phyloP scores from a whole-genome alignment of 2,888 invertebrate species.

The Zaprionus bogoriensis region DNA sequence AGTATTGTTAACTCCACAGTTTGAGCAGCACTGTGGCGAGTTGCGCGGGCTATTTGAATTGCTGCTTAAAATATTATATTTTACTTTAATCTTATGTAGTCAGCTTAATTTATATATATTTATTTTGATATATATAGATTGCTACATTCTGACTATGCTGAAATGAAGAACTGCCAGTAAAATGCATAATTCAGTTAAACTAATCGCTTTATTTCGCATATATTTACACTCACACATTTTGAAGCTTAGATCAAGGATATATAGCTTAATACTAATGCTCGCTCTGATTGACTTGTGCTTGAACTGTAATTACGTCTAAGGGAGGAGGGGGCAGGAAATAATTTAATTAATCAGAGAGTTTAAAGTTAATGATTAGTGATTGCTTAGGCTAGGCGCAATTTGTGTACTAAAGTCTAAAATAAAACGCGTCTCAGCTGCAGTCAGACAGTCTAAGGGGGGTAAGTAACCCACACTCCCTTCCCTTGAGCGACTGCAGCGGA shows the following conservation, averaged over 20 bases:
- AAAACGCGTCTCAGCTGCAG: slow-evolving; percentile 72
- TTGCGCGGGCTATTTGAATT: background rate
- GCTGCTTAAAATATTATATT: background rate
- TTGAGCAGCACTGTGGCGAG: slow-evolving; percentile 13
- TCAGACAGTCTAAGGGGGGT: slow-evolving; percentile 13
- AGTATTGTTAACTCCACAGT: slow-evolving; percentile 20
- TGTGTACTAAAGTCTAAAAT: no score
- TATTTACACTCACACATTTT: slow-evolving; percentile 47
- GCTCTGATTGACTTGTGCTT: slow-evolving; percentile 39
- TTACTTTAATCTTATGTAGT: background rate
- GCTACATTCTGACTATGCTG: background rate
- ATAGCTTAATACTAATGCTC: slow-evolving; percentile 38
- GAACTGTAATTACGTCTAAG: slow-evolving; percentile 36
- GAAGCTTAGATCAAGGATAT: slow-evolving; percentile 26
- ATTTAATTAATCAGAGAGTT: slow-evolving; percentile 52
- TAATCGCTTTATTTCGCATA: slow-evolving; percentile 9
- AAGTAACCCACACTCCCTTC: no score
- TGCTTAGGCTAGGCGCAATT: no score
- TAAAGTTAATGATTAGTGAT: slow-evolving; percentile 70
- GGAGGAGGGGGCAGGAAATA: slow-evolving; percentile 52
- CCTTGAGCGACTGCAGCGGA: slow-evolving; percentile 63
- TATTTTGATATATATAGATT: background rate
- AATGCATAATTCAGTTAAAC: background rate
- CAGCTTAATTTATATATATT: no score
- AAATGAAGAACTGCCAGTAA: no score